Evolutionary conservation across 2,797 vertebrate species (phyloP), one percentile per base, ranked within the genome.

Genomic region (Craterocephalus amniculus): DNA sequence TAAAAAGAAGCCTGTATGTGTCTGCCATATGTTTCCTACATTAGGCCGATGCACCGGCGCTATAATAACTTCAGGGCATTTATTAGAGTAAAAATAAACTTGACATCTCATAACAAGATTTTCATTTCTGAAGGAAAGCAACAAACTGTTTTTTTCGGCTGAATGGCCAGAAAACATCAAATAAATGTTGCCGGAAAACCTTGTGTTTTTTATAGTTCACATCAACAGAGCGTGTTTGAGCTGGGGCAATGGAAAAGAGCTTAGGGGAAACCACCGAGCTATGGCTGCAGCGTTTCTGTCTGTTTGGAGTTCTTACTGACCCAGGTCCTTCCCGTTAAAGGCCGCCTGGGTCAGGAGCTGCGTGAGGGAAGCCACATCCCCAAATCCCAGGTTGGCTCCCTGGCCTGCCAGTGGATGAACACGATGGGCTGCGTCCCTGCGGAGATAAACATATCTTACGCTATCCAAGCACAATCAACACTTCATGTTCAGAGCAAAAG

Each of bases 331-430:
- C 78, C 98, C 98, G 11, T 94, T 94, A 93, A 97, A 99, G 72
- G 97, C 96, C 36, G 97, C 97, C 82, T 93, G 91, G 79, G 97
- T 97, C 85, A 99, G 93, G 83, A 96, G 90, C 84, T 88, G 93
- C 18, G 94, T 94, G 90, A 99, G 94, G 85, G 93, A 95, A 24
- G 94, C 93, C 85, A 98, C 94, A 88, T 99, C 98, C 52, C 98
- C 97, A 69, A 99, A 99, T 75, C 98, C 98, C 91, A 99, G 94
- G 93, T 99, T 99, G 83, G 94, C 97, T 81, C 98, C 98, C 87
- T 99, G 98, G 81, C 98, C 98, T 27, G 97, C 98, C 67, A 99
- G 93, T 5, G 97, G 98, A 91, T 99, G 98, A 70, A 99, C 95
- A 80, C 96, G 95, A 93, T 99, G 98, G 51, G 98, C 98, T 61